Conservation (phyloP, 1,140 invertebrate genomes). For the Calliphora vicina region DNA sequence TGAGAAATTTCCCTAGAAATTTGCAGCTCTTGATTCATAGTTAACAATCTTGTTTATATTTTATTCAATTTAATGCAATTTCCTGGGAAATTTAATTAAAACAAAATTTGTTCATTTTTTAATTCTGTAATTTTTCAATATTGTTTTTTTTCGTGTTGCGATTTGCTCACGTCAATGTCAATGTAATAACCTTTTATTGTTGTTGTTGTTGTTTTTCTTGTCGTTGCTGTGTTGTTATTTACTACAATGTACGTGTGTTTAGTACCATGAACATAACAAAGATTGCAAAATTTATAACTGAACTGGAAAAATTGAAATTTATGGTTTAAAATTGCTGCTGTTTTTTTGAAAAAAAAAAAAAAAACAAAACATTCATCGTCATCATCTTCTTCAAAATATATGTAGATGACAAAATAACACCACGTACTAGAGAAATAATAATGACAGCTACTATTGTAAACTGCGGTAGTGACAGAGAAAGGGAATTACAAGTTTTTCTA, state of each 20-base stretch:
- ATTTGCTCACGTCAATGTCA: constrained; percentile 5
- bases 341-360: no score
- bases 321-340: background rate
- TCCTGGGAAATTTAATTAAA: no score
- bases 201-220: background rate
- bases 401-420: background rate
- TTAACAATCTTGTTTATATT: no score
- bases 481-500: no score
- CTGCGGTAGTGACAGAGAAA: no score
- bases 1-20: no score
- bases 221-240: background rate
- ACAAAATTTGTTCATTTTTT: background rate
- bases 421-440: background rate
- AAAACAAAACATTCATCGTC: no score
- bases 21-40: no score
- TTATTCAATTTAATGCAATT: no score
- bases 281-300: background rate
- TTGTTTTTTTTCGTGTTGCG: background rate
- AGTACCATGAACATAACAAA: background rate
- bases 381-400: background rate
- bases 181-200: background rate
- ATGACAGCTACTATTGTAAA: background rate
- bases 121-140: background rate
- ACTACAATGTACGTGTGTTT: background rate
- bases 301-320: background rate